phyloP scores from a whole-genome alignment of 2,888 invertebrate genomes.

The Marronus borbonicus region DNA sequence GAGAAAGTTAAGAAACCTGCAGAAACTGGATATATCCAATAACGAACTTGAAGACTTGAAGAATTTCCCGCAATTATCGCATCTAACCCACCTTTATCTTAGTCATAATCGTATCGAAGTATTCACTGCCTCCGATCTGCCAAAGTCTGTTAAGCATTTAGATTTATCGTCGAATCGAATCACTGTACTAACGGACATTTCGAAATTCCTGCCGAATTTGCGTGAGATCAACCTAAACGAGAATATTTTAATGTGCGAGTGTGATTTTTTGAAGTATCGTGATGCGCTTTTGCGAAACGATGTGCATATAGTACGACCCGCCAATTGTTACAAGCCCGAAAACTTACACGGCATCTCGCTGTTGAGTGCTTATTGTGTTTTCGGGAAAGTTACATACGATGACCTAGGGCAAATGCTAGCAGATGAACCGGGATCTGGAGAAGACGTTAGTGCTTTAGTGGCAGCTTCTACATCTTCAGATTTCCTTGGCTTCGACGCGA shows the following conservation, averaged over 20 bases:
- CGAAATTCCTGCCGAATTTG: slow-evolving; percentile 73
- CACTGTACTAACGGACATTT: slow-evolving; percentile 73
- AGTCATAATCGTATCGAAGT: slow-evolving; percentile 63
- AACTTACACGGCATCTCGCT: slow-evolving; percentile 61
- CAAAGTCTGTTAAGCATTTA: slow-evolving; percentile 67
- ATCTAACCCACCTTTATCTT: slow-evolving; percentile 64
- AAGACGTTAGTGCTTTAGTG: slow-evolving; percentile 4
- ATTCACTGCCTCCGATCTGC: slow-evolving; percentile 62
- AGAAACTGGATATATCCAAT: slow-evolving; percentile 63
- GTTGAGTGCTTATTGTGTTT: slow-evolving; percentile 51
- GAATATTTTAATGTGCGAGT: slow-evolving; percentile 82
- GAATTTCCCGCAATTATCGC: slow-evolving; percentile 60
- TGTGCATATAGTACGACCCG: slow-evolving; percentile 61
- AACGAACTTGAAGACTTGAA: slow-evolving; percentile 59
- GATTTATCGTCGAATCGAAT: slow-evolving; percentile 79
- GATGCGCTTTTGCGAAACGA: slow-evolving; percentile 72
- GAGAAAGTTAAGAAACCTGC: slow-evolving; percentile 64
- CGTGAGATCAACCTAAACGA: slow-evolving; percentile 78
- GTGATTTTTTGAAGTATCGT: slow-evolving; percentile 77
- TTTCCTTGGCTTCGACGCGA: background rate
- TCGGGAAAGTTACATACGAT: slow-evolving; percentile 46
- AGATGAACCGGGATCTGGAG: slow-evolving; percentile 52
- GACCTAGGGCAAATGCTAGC: slow-evolving; percentile 40
- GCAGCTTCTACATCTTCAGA: slow-evolving; percentile 14
- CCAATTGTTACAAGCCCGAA: slow-evolving; percentile 63